phyloP scores from a whole-genome alignment of 1,140 invertebrate genomes.

The Telenomus remus region DNA sequence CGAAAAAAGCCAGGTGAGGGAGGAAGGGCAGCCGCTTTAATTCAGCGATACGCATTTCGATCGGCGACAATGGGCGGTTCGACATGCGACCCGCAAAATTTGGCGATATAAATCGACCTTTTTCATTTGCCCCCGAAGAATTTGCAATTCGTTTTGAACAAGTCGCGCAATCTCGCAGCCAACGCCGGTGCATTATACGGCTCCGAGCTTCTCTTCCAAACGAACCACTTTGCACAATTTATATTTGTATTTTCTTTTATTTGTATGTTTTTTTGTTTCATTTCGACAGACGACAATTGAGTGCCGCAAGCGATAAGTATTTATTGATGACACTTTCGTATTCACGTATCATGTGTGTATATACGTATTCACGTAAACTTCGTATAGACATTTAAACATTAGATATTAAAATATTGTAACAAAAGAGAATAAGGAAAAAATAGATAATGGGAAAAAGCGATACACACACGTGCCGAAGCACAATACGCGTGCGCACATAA shows the following conservation, averaged over 20 bases:
- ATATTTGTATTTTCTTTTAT: too few species aligned
- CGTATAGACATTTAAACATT: neutral
- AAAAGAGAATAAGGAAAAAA: conserved; percentile 1
- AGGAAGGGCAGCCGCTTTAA: conserved; percentile 51
- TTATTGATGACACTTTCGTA: conserved; percentile 64
- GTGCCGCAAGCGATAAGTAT: conserved; percentile 68
- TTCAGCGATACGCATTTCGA: too few species aligned
- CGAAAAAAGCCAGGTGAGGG: conserved; percentile 6
- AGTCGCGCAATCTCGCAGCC: conserved; percentile 22
- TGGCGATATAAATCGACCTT: conserved; percentile 47
- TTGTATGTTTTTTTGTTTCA: conserved; percentile 42
- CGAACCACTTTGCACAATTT: too few species aligned
- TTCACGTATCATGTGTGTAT: conserved; percentile 44
- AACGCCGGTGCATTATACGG: conserved; percentile 5
- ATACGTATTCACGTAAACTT: conserved; percentile 6
- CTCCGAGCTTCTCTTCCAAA: conserved; percentile 30
- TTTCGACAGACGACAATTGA: conserved; percentile 43
- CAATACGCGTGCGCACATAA: conserved; percentile 38
- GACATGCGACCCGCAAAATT: neutral
- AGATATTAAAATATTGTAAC: neutral
- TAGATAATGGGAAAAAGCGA: neutral
- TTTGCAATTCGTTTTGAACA: conserved; percentile 48
- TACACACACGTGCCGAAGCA: conserved; percentile 40
- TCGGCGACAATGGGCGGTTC: neutral
- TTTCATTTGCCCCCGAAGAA: conserved; percentile 49